Percentiles rank a stretch among this genome's conserved stretches.
These are phyloP conservation scores for Hydractinia symbiolongicarpus DNA, from an alignment of 30 jellyfish, hydroid and myxozoan species.

Conservation along the genomic window DNA sequence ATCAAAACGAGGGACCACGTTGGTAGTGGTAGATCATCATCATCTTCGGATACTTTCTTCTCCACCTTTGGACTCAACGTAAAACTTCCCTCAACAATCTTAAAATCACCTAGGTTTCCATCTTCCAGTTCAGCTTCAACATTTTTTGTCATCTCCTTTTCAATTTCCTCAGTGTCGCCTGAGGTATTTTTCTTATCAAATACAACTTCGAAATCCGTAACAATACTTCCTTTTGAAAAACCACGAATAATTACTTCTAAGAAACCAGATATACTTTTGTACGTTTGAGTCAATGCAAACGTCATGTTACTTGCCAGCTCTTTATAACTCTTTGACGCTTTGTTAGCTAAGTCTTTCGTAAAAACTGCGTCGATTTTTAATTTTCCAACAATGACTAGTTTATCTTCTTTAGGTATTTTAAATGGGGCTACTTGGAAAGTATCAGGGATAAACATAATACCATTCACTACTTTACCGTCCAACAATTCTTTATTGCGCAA, in stretches of 20 bases:
- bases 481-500: too few species aligned
- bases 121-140: background rate
- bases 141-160: background rate
- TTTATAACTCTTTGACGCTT: background rate
- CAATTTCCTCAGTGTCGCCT: background rate
- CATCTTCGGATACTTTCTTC: too few species aligned
- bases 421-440: too few species aligned
- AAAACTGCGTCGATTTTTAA: background rate
- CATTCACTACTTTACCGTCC: too few species aligned
- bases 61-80: too few species aligned
- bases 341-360: background rate
- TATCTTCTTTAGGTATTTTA: background rate
- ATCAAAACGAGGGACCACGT: background rate
- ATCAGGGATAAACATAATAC: too few species aligned
- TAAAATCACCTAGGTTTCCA: too few species aligned
- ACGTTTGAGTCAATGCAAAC: background rate
- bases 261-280: background rate
- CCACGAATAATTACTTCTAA: background rate
- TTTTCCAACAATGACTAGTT: background rate
- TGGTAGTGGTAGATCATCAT: too few species aligned
- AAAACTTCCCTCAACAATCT: too few species aligned
- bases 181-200: background rate
- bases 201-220: background rate
- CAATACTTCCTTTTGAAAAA: background rate
- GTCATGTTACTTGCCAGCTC: background rate